A percentile compares a stretch with the other conserved stretches of the same genome.
Conservation (phyloP, 53 echinoderm and acorn worm species). For the Paracentrotus lividus region DNA sequence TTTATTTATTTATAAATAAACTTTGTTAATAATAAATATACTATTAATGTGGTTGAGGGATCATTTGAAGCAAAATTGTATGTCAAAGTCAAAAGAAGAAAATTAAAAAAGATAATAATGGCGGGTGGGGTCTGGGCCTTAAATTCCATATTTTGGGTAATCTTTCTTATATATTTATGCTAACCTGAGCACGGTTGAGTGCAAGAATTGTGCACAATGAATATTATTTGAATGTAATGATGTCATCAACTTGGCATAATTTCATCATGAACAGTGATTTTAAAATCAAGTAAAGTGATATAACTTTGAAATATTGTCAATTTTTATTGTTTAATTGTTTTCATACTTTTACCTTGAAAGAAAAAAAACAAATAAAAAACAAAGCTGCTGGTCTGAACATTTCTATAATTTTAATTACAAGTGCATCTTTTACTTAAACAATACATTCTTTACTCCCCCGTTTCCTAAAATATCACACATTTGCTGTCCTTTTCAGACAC, state of each 20-base stretch:
- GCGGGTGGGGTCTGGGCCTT: too few relatives aligned
- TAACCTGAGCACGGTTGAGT: conserved; percentile 24
- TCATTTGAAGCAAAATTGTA: conserved; percentile 36
- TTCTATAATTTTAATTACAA: neutral
- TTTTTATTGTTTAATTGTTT: too few relatives aligned
- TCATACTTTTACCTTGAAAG: too few relatives aligned
- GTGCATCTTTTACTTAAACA: neutral
- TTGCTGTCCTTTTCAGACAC: neutral
- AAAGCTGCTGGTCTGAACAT: too few relatives aligned
- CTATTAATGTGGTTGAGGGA: neutral
- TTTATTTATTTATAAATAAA: too few relatives aligned
- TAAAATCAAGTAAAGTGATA: too few relatives aligned
- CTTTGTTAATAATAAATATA: neutral
- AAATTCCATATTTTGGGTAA: neutral
- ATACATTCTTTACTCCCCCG: neutral
- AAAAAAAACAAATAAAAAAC: too few relatives aligned
- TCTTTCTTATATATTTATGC: neutral
- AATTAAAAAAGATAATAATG: too few relatives aligned
- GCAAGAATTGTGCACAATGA: conserved; percentile 19
- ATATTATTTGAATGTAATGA: conserved; percentile 9
- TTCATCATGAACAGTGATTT: neutral
- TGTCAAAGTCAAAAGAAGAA: neutral
- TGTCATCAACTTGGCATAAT: conserved; percentile 8
- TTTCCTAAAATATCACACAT: conserved; percentile 5
- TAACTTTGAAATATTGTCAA: too few relatives aligned